Conservation (phyloP, 2,797 vertebrate genomes). For the Megaceryle alcyon region DNA sequence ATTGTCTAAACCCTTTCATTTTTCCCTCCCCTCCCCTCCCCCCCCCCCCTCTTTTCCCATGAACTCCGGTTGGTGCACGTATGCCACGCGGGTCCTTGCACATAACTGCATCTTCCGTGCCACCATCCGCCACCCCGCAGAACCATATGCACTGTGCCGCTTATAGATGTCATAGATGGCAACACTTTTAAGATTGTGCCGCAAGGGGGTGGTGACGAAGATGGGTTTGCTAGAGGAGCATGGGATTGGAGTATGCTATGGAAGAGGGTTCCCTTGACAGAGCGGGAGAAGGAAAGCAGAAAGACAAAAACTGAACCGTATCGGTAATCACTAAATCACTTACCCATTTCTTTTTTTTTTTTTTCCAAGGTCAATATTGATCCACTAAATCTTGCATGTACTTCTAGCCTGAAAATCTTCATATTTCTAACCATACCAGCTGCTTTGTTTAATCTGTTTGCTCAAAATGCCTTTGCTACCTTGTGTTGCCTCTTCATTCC, state of each 20-base stretch:
- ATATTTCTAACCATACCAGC: background rate
- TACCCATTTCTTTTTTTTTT: constrained; percentile 52
- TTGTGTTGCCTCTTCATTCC: background rate
- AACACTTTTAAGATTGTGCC: constrained; percentile 88
- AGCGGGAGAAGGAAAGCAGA: constrained; percentile 90
- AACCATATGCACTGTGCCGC: constrained; percentile 96
- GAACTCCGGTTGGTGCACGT: constrained; percentile 53
- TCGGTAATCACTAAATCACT: constrained; percentile 93
- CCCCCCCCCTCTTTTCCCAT: constrained; percentile 63
- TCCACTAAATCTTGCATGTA: constrained; percentile 70
- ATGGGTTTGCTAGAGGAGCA: constrained; percentile 97
- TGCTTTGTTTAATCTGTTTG: background rate
- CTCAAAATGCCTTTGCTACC: background rate
- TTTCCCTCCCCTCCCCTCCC: constrained; percentile 55
- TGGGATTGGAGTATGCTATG: constrained; percentile 99
- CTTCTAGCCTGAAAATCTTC: background rate
- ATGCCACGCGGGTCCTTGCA: constrained; percentile 60
- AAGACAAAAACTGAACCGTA: constrained; percentile 95
- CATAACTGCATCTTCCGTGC: constrained; percentile 66
- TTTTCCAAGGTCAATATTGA: constrained; percentile 62
- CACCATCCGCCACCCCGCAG: constrained; percentile 79
- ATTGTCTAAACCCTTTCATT: constrained; percentile 78
- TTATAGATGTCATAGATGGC: constrained; percentile 97
- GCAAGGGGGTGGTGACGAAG: constrained; percentile 95
- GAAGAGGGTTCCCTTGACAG: constrained; percentile 95